Evolutionary conservation across 2,797 vertebrate species (phyloP).

Genomic region (Cynopterus sphinx): DNA sequence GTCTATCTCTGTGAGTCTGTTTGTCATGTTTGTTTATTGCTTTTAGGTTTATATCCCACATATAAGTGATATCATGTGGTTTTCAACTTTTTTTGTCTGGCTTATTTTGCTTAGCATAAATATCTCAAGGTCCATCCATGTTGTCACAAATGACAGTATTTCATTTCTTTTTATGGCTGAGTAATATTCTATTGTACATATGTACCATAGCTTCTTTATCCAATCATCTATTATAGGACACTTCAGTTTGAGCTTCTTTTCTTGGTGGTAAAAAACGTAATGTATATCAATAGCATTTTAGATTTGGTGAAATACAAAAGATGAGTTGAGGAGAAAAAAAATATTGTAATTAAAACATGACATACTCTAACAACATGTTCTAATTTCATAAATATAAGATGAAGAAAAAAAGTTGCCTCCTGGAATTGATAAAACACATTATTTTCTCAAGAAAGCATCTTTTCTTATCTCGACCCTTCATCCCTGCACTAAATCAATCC

Average conservation of each 20-base stretch:
- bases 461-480: neutral
- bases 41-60: too few relatives aligned
- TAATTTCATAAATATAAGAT: conserved; percentile 1
- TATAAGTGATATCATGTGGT: too few relatives aligned
- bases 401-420: neutral
- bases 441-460: neutral
- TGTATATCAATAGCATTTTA: neutral
- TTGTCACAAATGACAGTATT: too few relatives aligned
- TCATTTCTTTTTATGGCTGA: too few relatives aligned
- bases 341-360: neutral
- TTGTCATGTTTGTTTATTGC: too few relatives aligned
- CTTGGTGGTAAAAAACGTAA: neutral
- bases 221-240: too few relatives aligned
- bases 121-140: too few relatives aligned
- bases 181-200: too few relatives aligned
- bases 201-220: too few relatives aligned
- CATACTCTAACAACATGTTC: neutral
- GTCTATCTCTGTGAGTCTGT: too few relatives aligned
- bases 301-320: neutral
- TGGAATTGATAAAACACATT: neutral
- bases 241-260: neutral
- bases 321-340: neutral
- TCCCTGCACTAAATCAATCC: neutral
- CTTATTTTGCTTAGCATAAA: too few relatives aligned
- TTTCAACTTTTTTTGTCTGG: too few relatives aligned